These are phyloP conservation scores for Drosophila kuntzei DNA, from an alignment of 2,888 invertebrate species.

Conservation along the genomic window DNA sequence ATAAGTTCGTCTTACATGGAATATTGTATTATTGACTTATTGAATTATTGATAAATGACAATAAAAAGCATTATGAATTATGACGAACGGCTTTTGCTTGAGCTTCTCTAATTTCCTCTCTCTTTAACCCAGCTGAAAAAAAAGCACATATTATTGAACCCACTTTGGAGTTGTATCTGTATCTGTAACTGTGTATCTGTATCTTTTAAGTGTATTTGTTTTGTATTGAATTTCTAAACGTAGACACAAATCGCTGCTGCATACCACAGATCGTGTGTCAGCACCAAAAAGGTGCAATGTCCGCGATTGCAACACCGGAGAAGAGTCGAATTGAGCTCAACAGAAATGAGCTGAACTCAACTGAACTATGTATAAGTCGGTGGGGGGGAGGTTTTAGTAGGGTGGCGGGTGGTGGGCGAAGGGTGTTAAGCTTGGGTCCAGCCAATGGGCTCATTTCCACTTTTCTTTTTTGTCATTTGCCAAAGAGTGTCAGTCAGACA, in stretches of 20 bases:
- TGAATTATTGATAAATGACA: conserved; percentile 31
- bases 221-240: conserved; percentile 77
- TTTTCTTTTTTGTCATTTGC: neutral
- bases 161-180: conserved; percentile 33
- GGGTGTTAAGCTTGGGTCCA: conserved; percentile 29
- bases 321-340: conserved; percentile 20
- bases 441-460: neutral
- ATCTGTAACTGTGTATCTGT: conserved; percentile 15
- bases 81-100: conserved; percentile 44
- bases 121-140: neutral
- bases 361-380: neutral
- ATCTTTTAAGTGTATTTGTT: conserved; percentile 34
- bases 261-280: conserved; percentile 79
- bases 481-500: conserved; percentile 1
- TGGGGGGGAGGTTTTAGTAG: neutral
- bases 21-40: conserved; percentile 30
- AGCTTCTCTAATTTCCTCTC: conserved; percentile 56
- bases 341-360: conserved; percentile 18
- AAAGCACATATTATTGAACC: conserved; percentile 45
- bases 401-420: conserved; percentile 1
- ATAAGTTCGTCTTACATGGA: conserved; percentile 58
- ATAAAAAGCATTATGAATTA: conserved; percentile 45
- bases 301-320: conserved; percentile 74
- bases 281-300: conserved; percentile 76
- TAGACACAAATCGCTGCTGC: conserved; percentile 79